These are phyloP conservation scores for Plutomurus gul DNA, from an alignment of 1,140 invertebrate species.

Conservation along the genomic window DNA sequence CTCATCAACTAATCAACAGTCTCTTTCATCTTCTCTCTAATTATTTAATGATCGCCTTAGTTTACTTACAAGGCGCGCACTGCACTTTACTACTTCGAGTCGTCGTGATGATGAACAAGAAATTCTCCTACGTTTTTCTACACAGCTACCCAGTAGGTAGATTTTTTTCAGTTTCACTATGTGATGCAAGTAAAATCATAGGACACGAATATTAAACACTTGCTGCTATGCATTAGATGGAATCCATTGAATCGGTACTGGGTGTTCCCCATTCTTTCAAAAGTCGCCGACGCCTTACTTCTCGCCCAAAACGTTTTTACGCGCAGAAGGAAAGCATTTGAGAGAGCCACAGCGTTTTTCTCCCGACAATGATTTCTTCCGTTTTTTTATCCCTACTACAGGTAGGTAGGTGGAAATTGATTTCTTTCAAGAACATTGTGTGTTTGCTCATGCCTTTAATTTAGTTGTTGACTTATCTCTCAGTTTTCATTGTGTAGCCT, in stretches of 20 bases:
- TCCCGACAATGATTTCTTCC: neutral
- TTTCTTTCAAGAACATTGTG: constrained; percentile 4
- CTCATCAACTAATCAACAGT: constrained; percentile 46
- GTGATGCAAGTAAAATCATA: neutral
- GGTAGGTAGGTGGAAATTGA: constrained; percentile 22
- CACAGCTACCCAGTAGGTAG: no score
- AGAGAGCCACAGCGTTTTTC: neutral
- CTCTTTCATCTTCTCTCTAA: constrained; percentile 39
- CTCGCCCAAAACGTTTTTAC: neutral
- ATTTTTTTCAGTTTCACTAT: no score
- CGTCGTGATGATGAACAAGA: neutral
- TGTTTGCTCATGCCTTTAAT: constrained; percentile 23
- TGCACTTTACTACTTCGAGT: neutral
- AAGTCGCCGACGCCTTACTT: constrained; percentile 11
- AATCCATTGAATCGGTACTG: neutral
- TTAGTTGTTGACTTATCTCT: constrained; percentile 18
- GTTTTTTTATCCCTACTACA: no score
- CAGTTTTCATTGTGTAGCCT: neutral
- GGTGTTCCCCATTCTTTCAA: constrained; percentile 1
- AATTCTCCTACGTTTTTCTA: neutral
- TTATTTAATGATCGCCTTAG: neutral
- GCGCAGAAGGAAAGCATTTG: neutral
- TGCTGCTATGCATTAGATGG: neutral
- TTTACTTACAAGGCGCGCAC: neutral
- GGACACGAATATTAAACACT: neutral